Evolutionary conservation across 1,140 invertebrate genomes (phyloP).

Genomic region (Drosophila rufa): DNA sequence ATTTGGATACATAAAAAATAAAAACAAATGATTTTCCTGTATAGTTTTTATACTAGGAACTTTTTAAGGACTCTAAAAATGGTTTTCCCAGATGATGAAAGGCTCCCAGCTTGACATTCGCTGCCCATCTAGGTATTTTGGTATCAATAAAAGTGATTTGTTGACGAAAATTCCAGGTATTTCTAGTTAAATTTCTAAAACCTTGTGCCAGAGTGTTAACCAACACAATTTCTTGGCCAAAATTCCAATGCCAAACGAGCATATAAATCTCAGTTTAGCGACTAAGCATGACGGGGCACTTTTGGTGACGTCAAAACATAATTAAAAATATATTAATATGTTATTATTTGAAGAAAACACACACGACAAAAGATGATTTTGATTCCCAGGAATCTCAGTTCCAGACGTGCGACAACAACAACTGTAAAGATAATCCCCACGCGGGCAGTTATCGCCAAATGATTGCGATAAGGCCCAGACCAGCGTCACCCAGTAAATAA

Average conservation of each 20-base stretch:
- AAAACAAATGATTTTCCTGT: too few species aligned
- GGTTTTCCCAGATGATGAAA: too few species aligned
- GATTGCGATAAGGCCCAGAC: not conserved
- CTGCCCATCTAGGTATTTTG: too few species aligned
- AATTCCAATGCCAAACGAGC: not conserved
- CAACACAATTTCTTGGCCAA: not conserved
- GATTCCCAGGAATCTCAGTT: not conserved
- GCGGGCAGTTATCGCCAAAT: not conserved
- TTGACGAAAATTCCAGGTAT: too few species aligned
- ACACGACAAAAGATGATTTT: not conserved
- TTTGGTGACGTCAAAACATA: slow-evolving; percentile 28
- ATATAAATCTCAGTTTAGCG: not conserved
- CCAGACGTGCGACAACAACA: slow-evolving; percentile 35
- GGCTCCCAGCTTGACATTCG: too few species aligned
- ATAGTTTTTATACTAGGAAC: too few species aligned
- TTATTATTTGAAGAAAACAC: slow-evolving; percentile 6
- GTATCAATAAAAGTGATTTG: too few species aligned
- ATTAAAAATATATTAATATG: slow-evolving; percentile 17
- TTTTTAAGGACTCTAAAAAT: too few species aligned
- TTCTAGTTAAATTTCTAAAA: too few species aligned
- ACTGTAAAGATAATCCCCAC: slow-evolving; percentile 10
- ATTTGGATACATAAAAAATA: too few species aligned
- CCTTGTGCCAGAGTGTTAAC: too few species aligned
- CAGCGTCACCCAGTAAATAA: not conserved
- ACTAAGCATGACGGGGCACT: slow-evolving; percentile 27